Evolutionary conservation across 2,113 vertebrate genomes (phyloP).

Genomic region (Chloebia gouldiae): DNA sequence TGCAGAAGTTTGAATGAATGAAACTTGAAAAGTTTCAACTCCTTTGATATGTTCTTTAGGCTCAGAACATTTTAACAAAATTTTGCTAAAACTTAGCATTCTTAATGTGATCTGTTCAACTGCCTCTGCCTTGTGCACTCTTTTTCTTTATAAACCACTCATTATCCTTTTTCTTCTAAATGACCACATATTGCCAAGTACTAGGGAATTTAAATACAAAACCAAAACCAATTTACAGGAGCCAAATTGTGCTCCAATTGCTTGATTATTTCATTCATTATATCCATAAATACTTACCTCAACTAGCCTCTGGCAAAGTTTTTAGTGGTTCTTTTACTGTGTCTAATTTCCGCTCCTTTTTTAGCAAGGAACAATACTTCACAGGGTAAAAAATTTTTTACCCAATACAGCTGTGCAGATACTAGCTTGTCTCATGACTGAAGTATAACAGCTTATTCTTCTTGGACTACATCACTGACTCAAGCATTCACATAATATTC

Average conservation of each 20-base stretch:
- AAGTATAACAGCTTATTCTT: background rate
- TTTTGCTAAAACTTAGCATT: background rate
- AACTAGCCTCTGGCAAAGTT: background rate
- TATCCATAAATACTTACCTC: background rate
- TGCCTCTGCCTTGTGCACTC: background rate
- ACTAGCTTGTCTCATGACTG: background rate
- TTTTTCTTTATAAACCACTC: background rate
- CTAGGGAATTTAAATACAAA: background rate
- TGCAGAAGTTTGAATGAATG: background rate
- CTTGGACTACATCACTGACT: background rate
- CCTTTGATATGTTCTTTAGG: background rate
- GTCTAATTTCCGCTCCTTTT: background rate
- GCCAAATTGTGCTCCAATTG: background rate
- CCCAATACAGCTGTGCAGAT: background rate
- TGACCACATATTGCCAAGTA: background rate
- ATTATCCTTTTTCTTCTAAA: background rate
- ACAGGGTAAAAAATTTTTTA: background rate
- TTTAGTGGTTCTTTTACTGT: background rate
- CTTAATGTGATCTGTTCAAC: background rate
- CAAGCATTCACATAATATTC: background rate
- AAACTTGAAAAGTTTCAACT: background rate
- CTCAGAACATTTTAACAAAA: background rate
- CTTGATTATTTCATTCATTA: background rate
- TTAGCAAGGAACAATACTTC: background rate
- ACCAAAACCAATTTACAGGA: background rate